Conservation (phyloP, 2,797 vertebrate species). For the Cirrhinus molitorella region DNA sequence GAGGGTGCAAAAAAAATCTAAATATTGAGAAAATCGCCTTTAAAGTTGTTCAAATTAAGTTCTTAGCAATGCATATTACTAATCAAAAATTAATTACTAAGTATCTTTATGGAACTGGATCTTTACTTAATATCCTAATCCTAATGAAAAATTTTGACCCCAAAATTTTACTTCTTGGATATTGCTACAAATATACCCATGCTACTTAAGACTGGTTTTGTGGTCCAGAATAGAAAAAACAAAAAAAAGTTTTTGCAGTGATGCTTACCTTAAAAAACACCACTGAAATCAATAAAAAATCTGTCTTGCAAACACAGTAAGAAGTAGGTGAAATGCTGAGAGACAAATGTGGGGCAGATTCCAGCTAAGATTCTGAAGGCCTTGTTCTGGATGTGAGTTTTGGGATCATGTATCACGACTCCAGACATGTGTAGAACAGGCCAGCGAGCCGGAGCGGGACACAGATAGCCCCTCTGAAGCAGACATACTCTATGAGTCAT, state of each 20-base stretch:
- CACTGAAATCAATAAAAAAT: not conserved
- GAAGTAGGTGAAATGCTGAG: not conserved
- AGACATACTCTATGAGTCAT: conserved; percentile 71
- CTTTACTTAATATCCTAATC: no score
- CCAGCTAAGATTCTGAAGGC: conserved; percentile 19
- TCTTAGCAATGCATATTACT: no score
- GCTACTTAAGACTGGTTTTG: no score
- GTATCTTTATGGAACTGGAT: no score
- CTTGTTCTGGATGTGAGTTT: conserved; percentile 32
- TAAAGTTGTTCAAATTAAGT: no score
- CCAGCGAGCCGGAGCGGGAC: conserved; percentile 63
- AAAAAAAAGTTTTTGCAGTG: not conserved
- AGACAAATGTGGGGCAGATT: conserved; percentile 23
- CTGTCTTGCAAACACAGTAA: not conserved
- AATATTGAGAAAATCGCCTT: no score
- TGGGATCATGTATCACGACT: conserved; percentile 34
- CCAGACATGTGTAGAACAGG: conserved; percentile 52
- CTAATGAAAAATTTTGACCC: no score
- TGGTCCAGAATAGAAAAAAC: not conserved
- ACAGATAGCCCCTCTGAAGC: conserved; percentile 57
- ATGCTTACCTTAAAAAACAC: not conserved
- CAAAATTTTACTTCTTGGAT: no score
- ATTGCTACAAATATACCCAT: no score
- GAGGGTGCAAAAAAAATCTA: no score
- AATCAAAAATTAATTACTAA: no score